phyloP scores from a whole-genome alignment of 2,888 invertebrate species.

The Melieria picta region DNA sequence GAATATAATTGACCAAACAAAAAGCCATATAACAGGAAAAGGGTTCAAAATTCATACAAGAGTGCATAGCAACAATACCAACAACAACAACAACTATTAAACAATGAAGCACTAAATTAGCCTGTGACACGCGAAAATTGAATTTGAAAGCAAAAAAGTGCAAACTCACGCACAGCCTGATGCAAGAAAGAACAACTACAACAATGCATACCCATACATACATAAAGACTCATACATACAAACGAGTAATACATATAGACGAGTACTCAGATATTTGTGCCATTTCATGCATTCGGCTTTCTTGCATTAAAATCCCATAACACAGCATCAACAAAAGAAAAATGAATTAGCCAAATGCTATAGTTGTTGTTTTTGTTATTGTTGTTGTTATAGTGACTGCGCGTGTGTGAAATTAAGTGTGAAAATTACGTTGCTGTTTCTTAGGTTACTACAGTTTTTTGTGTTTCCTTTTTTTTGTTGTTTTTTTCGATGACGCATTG shows the following conservation, averaged over 20 bases:
- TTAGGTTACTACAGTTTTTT: no score
- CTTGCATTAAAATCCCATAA: no score
- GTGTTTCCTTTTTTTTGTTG: no score
- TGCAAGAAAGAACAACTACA: no score
- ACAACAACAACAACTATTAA: background rate
- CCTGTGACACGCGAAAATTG: slow-evolving; percentile 27
- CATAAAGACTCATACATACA: no score
- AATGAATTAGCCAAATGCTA: no score
- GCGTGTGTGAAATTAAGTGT: background rate
- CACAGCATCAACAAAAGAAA: no score
- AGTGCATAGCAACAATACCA: background rate
- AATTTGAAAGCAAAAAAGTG: slow-evolving; percentile 17
- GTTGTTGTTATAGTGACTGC: background rate
- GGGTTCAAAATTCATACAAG: slow-evolving; percentile 1
- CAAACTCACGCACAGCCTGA: background rate
- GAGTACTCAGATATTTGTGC: background rate
- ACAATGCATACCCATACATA: no score
- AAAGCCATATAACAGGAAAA: no score
- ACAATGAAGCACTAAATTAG: slow-evolving; percentile 1
- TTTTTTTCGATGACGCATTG: no score
- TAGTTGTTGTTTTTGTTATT: background rate
- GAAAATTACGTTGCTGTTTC: background rate
- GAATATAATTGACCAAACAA: no score
- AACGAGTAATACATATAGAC: background rate
- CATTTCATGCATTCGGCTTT: no score